These are phyloP conservation scores for Lasioglossum pauxillum DNA, from an alignment of 2,888 invertebrate genomes.

Conservation along the genomic window DNA sequence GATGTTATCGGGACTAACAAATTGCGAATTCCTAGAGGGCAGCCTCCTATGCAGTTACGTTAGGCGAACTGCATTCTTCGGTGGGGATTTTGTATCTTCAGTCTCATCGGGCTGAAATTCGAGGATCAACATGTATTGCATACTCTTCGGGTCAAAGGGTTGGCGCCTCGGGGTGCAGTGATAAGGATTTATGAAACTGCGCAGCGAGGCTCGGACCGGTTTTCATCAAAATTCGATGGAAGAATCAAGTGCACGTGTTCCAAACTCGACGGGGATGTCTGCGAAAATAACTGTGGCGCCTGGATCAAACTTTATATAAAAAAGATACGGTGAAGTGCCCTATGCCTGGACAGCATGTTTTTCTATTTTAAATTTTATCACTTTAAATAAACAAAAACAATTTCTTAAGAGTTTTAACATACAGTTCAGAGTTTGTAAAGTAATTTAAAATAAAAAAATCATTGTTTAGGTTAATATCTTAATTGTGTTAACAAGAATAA, in stretches of 20 bases:
- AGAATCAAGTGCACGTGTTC: conserved; percentile 33
- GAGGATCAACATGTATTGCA: conserved; percentile 66
- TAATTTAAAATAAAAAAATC: no score
- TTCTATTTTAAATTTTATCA: no score
- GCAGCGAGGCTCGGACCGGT: no score
- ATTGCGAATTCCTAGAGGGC: background rate
- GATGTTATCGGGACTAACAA: conserved; percentile 1
- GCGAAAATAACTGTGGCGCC: background rate
- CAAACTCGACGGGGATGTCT: background rate
- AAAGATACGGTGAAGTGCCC: no score
- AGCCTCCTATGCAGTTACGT: background rate
- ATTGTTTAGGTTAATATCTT: no score
- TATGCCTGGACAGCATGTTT: no score
- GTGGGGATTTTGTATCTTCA: conserved; percentile 61
- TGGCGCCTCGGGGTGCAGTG: conserved; percentile 36
- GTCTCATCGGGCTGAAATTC: conserved; percentile 62
- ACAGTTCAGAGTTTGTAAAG: no score
- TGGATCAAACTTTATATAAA: background rate
- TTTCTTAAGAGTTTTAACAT: no score
- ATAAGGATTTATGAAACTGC: conserved; percentile 41
- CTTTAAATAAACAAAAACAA: no score
- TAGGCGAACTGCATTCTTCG: conserved; percentile 37
- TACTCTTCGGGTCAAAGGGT: conserved; percentile 50
- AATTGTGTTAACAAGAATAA: no score
- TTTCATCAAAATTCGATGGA: conserved; percentile 28